phyloP scores from a whole-genome alignment of 2,888 invertebrate genomes.

The Lithosia quadra region DNA sequence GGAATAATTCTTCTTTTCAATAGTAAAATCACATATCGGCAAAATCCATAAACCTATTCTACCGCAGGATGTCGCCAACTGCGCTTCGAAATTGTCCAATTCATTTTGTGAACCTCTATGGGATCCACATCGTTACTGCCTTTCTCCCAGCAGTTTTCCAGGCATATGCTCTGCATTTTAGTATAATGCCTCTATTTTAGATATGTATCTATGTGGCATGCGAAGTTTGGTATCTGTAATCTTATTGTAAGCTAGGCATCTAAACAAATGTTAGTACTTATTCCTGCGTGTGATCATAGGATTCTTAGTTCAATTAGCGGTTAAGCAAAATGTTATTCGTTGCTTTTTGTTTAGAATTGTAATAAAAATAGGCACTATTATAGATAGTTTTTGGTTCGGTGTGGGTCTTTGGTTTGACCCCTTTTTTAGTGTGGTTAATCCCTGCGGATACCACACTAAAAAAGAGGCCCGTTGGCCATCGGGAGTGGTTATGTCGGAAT shows the following conservation, averaged over 20 bases:
- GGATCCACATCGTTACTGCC: not conserved
- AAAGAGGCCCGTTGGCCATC: too few relatives aligned
- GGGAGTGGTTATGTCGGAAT: too few relatives aligned
- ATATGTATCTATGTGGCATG: not conserved
- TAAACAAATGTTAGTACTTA: not conserved
- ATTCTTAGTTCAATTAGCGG: too few relatives aligned
- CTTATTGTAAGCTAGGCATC: not conserved
- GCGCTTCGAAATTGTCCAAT: slow-evolving; percentile 7
- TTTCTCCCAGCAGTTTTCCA: not conserved
- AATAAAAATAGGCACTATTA: too few relatives aligned
- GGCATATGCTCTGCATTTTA: not conserved
- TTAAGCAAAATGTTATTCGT: too few relatives aligned
- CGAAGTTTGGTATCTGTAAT: not conserved
- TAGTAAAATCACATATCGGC: not conserved
- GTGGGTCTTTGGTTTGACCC: too few relatives aligned
- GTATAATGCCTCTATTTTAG: not conserved
- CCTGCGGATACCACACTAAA: too few relatives aligned
- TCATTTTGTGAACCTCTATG: slow-evolving; percentile 1
- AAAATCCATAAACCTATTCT: not conserved
- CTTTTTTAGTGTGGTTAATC: too few relatives aligned
- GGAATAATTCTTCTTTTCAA: not conserved
- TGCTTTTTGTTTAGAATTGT: too few relatives aligned
- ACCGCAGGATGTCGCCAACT: not conserved
- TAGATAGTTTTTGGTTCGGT: too few relatives aligned
- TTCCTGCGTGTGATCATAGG: too few relatives aligned